Evolutionary conservation across 2,797 vertebrate species (phyloP).

Genomic region (Erpetoichthys calabaricus): DNA sequence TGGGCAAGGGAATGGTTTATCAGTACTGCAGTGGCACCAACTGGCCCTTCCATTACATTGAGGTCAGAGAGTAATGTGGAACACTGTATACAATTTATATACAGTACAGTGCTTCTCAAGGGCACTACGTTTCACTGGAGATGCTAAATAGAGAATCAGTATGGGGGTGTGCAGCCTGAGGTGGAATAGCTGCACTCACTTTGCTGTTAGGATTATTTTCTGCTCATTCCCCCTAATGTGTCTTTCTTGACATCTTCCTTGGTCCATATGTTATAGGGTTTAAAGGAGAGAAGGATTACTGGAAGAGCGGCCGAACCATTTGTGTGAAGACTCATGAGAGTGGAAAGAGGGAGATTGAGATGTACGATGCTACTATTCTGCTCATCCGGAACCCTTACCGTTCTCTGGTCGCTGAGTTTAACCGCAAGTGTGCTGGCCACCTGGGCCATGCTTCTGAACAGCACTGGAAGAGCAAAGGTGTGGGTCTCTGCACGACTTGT

Average conservation of each 20-base stretch:
- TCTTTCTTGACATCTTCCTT: no score
- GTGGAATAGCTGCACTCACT: no score
- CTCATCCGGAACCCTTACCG: conserved; percentile 87
- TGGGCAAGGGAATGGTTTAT: no score
- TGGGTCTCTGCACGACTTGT: not conserved
- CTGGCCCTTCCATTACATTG: no score
- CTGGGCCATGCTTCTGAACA: conserved; percentile 79
- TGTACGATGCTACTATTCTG: conserved; percentile 83
- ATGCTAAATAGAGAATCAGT: no score
- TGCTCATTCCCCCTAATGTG: conserved; percentile 3
- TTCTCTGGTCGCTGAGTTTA: conserved; percentile 86
- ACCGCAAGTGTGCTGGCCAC: conserved; percentile 90
- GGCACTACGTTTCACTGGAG: no score
- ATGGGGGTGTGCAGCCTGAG: no score
- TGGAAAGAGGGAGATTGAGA: conserved; percentile 78
- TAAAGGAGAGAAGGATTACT: conserved; percentile 95
- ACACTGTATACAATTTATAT: no score
- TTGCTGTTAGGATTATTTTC: no score
- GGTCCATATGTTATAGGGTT: conserved; percentile 53
- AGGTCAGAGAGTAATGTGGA: no score
- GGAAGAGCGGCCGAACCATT: conserved; percentile 85
- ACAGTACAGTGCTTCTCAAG: no score
- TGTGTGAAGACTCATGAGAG: conserved; percentile 96
- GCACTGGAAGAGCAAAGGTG: conserved; percentile 87
- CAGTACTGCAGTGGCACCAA: no score